phyloP scores from a whole-genome alignment of 2,113 vertebrate species.

The Xenopus borealis region DNA sequence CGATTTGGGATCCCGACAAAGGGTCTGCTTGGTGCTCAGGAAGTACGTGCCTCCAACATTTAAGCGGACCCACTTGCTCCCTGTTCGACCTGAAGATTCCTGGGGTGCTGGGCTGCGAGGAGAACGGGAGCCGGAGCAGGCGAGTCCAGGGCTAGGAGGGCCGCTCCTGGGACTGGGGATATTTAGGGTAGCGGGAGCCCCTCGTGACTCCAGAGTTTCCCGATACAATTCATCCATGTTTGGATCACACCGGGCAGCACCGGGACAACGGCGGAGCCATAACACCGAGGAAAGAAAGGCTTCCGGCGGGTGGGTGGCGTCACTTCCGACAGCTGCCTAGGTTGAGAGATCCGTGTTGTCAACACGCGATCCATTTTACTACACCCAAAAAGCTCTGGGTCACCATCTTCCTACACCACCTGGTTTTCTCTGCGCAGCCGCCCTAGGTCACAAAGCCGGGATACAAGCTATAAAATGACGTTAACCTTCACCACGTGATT shows the following conservation, averaged over 20 bases:
- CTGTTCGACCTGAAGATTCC: constrained; percentile 52
- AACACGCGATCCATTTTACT: too few relatives aligned
- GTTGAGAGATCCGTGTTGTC: too few relatives aligned
- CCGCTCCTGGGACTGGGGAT: constrained; percentile 61
- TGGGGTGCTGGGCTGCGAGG: constrained; percentile 26
- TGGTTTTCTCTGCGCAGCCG: background rate
- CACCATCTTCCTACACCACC: too few relatives aligned
- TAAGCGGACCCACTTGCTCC: constrained; percentile 90
- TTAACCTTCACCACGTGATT: background rate
- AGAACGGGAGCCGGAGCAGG: constrained; percentile 42
- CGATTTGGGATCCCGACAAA: constrained; percentile 93
- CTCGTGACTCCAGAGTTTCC: constrained; percentile 49
- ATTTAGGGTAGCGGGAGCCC: constrained; percentile 61
- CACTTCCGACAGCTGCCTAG: background rate
- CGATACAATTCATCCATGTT: constrained; percentile 82
- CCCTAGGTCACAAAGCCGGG: constrained; percentile 18
- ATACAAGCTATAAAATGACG: too few relatives aligned
- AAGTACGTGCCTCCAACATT: constrained; percentile 97
- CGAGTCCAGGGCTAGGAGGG: constrained; percentile 74
- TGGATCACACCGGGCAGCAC: constrained; percentile 50
- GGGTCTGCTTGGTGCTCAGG: constrained; percentile 91
- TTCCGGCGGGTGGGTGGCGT: constrained; percentile 6
- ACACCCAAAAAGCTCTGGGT: too few relatives aligned
- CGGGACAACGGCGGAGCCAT: constrained; percentile 49
- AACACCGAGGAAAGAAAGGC: constrained; percentile 35